A percentile compares a stretch with the other conserved stretches of the same genome.
Evolutionary conservation across 2,797 vertebrate species (phyloP).

Genomic region (Poecilia wingei): DNA sequence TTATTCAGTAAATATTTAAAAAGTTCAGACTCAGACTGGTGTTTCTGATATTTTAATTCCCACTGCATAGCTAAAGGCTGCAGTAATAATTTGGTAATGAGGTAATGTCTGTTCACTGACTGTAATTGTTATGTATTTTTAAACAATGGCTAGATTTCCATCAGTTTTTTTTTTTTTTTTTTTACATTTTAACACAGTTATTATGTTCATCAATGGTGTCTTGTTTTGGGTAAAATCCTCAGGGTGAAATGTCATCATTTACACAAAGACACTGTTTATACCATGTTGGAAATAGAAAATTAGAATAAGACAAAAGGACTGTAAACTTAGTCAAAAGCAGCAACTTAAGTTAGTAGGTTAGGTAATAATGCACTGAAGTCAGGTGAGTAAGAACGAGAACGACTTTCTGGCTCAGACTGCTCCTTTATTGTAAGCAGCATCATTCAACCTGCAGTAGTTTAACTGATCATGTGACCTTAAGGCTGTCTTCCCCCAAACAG

Average conservation of each 20-base stretch:
- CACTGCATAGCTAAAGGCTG: neutral
- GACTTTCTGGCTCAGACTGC: slow-evolving; percentile 31
- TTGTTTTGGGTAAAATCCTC: neutral
- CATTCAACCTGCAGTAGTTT: slow-evolving; percentile 6
- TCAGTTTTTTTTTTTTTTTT: neutral
- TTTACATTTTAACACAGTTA: neutral
- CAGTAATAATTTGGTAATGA: neutral
- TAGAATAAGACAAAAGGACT: neutral
- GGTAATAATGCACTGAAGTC: neutral
- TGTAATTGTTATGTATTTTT: neutral
- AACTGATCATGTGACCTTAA: slow-evolving; percentile 19
- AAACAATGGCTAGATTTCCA: neutral
- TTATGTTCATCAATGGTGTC: neutral
- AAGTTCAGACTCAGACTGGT: neutral
- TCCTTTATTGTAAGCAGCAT: slow-evolving; percentile 31
- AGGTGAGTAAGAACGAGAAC: slow-evolving; percentile 32
- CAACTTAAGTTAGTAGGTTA: neutral
- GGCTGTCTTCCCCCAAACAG: slow-evolving; percentile 37
- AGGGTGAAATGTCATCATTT: neutral
- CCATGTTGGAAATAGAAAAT: neutral
- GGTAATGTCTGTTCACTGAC: neutral
- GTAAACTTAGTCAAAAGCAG: neutral
- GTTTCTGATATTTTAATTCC: too few species aligned
- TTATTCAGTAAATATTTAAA: neutral
- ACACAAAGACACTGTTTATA: neutral